Base-by-base conservation (phyloP, 2,797 vertebrate species). In the Lophotriccus pileatus region DNA sequence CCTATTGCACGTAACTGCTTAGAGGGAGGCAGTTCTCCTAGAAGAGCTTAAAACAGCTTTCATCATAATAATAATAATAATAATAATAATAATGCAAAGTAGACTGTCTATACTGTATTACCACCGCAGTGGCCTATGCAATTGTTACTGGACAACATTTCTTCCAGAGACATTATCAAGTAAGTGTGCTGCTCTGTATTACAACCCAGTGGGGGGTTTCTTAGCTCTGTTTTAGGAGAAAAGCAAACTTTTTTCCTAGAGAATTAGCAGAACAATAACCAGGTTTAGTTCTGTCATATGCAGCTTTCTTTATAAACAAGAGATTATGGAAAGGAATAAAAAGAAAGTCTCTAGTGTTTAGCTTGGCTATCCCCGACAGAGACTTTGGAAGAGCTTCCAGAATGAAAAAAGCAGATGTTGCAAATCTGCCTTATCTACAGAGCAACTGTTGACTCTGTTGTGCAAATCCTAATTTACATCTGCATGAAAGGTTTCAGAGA, bases 331-430 rank as follows among this genome's bases (percentile, higher is more conserved):
- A 87, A 86, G 23, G 59, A 77, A 77, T 66, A 7, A 55, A 68
- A 52, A 76, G 46, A 76, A 89, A 43, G 9, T 7, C 91, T 82
- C 55, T 44, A 56, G 73, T 94, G 91, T 94, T 97, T 96, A 84
- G 93, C 46, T 93, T 96, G 87, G 95, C 91, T 90, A 68, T 86
- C 78, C 77, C 80, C 1, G 0, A 41, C 68, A 80, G 79, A 1
- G 43, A 81, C 92, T 94, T 91, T 95, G 89, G 94, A 94, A 94
- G 83, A 93, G 84, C 83, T 92, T 90, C 89, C 82, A 80, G 41
- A 93, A 96, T 94, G 82, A 89, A 96, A 96, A 96, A 96, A 97
- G 95, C 96, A 97, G 96, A 97, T 97, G 97, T 97, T 95, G 91
- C 94, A 92, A 96, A 96, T 96, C 96, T 97, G 94, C 93, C 91